These are phyloP conservation scores for Diarsia dahlii DNA, from an alignment of 2,888 invertebrate genomes.

Conservation along the genomic window DNA sequence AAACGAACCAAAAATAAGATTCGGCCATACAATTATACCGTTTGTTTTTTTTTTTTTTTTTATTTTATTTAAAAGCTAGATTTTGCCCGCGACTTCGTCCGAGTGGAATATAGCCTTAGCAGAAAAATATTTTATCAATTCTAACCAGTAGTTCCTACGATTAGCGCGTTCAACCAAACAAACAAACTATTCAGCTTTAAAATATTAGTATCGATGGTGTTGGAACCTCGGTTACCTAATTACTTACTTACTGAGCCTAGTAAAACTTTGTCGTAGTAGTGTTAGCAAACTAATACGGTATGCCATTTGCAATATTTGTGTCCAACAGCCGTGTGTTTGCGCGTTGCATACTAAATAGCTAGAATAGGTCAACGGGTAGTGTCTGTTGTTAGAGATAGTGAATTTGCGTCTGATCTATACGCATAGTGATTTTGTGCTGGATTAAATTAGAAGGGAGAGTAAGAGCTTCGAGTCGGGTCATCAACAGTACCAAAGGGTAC, in stretches of 20 bases:
- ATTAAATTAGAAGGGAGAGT: not conserved
- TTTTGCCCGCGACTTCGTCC: too few species aligned
- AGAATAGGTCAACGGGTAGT: conserved; percentile 27
- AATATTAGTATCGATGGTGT: not conserved
- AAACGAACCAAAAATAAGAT: not conserved
- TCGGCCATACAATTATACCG: too few species aligned
- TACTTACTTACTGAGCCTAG: not conserved
- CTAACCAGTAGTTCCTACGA: too few species aligned
- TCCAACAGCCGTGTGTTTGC: not conserved
- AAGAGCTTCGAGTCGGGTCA: not conserved
- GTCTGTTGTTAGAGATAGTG: conserved; percentile 10
- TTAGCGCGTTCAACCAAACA: too few species aligned
- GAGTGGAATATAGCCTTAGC: too few species aligned
- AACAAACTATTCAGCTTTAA: too few species aligned
- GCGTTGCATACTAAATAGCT: conserved; percentile 36
- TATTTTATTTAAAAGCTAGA: not conserved
- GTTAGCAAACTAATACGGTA: conserved; percentile 41
- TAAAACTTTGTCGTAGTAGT: conserved; percentile 31
- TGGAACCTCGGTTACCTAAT: conserved; percentile 5
- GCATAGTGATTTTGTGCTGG: not conserved
- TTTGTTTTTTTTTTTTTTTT: not conserved
- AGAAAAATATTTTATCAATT: too few species aligned
- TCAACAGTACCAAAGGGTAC: not conserved
- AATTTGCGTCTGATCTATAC: not conserved
- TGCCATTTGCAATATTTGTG: conserved; percentile 27